Evolutionary conservation across 2,888 invertebrate species (phyloP), one percentile per base, ranked within the genome.

Genomic region (Scaptomyza flava): DNA sequence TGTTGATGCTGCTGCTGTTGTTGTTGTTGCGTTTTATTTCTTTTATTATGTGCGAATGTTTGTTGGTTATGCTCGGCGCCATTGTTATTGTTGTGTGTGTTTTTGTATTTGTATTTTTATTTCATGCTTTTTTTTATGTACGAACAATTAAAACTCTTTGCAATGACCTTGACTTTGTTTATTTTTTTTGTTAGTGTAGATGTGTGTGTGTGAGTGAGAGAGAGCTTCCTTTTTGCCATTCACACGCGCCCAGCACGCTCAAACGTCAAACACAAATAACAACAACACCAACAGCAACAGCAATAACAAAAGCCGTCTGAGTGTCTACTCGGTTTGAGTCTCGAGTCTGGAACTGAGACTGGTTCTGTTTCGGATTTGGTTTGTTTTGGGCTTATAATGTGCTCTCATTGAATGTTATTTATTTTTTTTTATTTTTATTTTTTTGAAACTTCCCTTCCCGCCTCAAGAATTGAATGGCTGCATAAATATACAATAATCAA

Each of bases 121-220:
- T 78, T 72, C 68, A 45, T 60, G 63, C 70, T 41, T 27, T 27
- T 27, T 27, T 27, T 27, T 6, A 27, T 87, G 76, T 89, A 84
- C 79, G 90, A 91, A 91, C 91, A 91, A 91, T 91, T 91, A 91
- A 84, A 91, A 91, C 91, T 91, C 91, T 91, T 91, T 90, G 90
- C 90, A 89, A 83, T 91, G 91, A 91, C 91, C 91, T 91, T 91
- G 91, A 91, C 91, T 91, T 91, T 91, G 91, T 90, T 91, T 89
- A 89, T 82, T 85, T 85, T 50, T 50, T 62, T 65, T 63, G 51
- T 65, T n/a, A 46, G 50, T 56, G 61, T 59, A 42, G 48, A 61
- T 64, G 65, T 63, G 56, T 53, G 56, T 53, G 41, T 63, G 53
- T 77, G 62, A 58, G 50, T 6, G 83, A 78, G 89, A 70, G 66